Percentiles rank a stretch among this genome's conserved stretches.
Conservation (phyloP, 2,888 invertebrate genomes). For the Protodeltote pygarga region DNA sequence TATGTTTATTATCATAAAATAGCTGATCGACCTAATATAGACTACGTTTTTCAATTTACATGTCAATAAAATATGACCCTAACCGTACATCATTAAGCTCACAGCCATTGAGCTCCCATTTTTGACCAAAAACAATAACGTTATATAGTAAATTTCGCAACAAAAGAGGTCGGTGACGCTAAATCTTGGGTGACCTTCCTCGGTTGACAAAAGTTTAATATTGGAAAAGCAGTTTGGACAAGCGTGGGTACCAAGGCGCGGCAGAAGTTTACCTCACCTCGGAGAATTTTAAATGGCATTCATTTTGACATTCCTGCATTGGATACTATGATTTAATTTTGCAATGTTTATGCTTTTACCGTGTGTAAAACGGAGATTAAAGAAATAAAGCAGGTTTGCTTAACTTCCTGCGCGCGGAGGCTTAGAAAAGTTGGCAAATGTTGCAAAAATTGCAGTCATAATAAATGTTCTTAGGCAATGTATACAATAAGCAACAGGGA, state of each 20-base stretch:
- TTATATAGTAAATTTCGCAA: constrained; percentile 27
- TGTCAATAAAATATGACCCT: constrained; percentile 13
- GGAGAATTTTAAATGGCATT: constrained; percentile 19
- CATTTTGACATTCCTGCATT: constrained; percentile 7
- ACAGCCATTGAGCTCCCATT: constrained; percentile 22
- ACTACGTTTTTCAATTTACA: no score
- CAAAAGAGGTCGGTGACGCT: constrained; percentile 15
- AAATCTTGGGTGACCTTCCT: constrained; percentile 29
- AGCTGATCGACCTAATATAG: constrained; percentile 7
- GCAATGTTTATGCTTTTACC: constrained; percentile 18
- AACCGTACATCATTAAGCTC: constrained; percentile 5
- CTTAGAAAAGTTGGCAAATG: no score
- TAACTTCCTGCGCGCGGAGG: no score
- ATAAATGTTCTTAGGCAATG: no score
- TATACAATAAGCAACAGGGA: no score
- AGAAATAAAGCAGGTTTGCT: no score
- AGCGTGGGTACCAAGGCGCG: constrained; percentile 42
- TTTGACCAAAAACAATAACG: constrained; percentile 26
- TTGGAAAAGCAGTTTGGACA: constrained; percentile 30
- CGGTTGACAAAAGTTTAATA: constrained; percentile 24
- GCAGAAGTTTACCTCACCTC: constrained; percentile 38
- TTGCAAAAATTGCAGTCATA: no score
- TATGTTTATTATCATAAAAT: constrained; percentile 2
- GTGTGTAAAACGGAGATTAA: no score
- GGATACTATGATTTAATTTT: constrained; percentile 8